These are phyloP conservation scores for Salmo trutta DNA, from an alignment of 2,797 vertebrate species.

Conservation along the genomic window DNA sequence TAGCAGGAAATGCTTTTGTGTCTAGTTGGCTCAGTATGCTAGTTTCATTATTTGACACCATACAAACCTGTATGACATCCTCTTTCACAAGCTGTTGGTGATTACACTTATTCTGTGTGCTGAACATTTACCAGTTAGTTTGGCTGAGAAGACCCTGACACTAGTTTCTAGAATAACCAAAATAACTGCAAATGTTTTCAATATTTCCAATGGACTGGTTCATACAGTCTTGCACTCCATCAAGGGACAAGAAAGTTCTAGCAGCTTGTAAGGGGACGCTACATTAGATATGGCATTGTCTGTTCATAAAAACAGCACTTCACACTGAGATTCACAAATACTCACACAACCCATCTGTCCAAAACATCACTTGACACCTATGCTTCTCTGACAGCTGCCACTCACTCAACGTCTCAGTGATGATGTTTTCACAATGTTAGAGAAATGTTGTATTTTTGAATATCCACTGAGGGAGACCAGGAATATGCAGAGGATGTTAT, in stretches of 20 bases:
- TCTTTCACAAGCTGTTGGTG: background rate
- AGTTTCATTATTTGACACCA: background rate
- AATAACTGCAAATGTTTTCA: background rate
- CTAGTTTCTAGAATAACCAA: background rate
- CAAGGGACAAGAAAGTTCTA: constrained; percentile 12
- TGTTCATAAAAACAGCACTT: background rate
- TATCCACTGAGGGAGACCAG: constrained; percentile 24
- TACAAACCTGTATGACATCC: background rate
- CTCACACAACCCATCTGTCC: background rate
- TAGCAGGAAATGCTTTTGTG: background rate
- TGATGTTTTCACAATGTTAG: constrained; percentile 19
- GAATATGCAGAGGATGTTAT: constrained; percentile 26
- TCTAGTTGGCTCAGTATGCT: background rate
- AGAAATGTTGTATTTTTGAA: constrained; percentile 24
- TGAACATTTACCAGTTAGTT: background rate
- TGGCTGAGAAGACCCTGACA: background rate
- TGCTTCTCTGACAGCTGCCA: constrained; percentile 19
- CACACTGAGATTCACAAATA: background rate
- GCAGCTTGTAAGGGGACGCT: background rate
- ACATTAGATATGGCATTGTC: background rate
- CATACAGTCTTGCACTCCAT: constrained; percentile 11
- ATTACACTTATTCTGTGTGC: background rate
- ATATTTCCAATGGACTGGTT: background rate
- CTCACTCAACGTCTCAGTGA: constrained; percentile 14
- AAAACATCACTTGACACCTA: background rate